A percentile compares a stretch with the other conserved stretches of the same genome.
Conservation (phyloP, 2,113 vertebrate species). For the Albula goreensis region DNA sequence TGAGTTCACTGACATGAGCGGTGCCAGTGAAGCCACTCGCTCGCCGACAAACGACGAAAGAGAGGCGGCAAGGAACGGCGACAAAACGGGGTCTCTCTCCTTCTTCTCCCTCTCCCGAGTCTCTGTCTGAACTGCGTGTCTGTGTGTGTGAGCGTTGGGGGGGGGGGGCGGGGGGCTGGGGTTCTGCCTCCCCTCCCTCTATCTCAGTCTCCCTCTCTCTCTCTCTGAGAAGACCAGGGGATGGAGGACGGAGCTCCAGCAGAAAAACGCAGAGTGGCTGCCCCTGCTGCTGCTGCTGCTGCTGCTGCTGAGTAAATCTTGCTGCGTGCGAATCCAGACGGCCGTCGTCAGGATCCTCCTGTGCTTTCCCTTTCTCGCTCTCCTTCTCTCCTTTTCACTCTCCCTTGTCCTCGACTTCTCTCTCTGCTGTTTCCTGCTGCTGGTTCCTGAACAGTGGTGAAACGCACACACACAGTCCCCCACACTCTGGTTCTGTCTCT, state of each 20-base stretch:
- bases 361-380: conserved; percentile 30
- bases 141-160: conserved; percentile 8
- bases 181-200: background rate
- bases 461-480: background rate
- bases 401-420: conserved; percentile 18
- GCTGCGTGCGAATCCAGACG: conserved; percentile 48
- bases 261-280: conserved; percentile 43
- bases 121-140: conserved; percentile 37
- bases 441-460: background rate
- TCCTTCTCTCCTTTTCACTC: conserved; percentile 46
- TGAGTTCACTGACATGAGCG: conserved; percentile 99
- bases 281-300: no score
- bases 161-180: background rate
- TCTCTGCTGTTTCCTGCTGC: conserved; percentile 7
- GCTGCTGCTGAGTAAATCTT: conserved; percentile 33
- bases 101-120: conserved; percentile 30
- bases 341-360: no score
- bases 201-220: background rate
- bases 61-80: conserved; percentile 51
- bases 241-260: conserved; percentile 57
- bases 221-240: conserved; percentile 56
- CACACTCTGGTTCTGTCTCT: background rate
- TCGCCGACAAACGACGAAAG: conserved; percentile 62
- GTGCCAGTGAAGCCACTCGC: conserved; percentile 84
- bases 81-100: conserved; percentile 52